Evolutionary conservation across 2,113 vertebrate species (phyloP).

Genomic region (Nettapus auritus): DNA sequence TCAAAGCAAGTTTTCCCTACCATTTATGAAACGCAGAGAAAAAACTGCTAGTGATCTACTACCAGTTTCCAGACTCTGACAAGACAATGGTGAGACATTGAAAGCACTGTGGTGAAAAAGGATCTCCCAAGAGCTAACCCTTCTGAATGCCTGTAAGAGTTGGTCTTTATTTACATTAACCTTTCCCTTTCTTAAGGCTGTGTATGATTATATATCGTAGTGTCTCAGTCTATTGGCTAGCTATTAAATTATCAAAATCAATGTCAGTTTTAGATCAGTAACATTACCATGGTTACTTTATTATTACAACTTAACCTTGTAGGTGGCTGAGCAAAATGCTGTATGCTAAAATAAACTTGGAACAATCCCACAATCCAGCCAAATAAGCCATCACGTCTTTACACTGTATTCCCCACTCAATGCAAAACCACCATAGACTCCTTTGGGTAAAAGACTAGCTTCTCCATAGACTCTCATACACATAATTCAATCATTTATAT

Average conservation of each 20-base stretch:
- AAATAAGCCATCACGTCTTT: not conserved
- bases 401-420: slow-evolving; percentile 13
- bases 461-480: not conserved
- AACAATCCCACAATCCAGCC: not conserved
- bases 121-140: not conserved
- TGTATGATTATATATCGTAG: not conserved
- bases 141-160: not conserved
- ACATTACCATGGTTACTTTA: not conserved
- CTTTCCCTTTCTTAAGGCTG: not conserved
- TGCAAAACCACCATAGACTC: slow-evolving; percentile 18
- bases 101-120: not conserved
- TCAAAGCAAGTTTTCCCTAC: not conserved
- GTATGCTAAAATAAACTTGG: not conserved
- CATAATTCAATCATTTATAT: slow-evolving; percentile 51
- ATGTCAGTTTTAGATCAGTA: not conserved
- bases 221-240: not conserved
- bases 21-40: not conserved
- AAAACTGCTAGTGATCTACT: not conserved
- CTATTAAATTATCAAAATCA: not conserved
- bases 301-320: not conserved
- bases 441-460: slow-evolving; percentile 40
- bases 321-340: not conserved
- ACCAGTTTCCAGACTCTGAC: not conserved
- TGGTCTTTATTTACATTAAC: not conserved
- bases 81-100: not conserved